Evolutionary conservation across 1,140 invertebrate genomes (phyloP).

Genomic region (Arctopsyche grandis): DNA sequence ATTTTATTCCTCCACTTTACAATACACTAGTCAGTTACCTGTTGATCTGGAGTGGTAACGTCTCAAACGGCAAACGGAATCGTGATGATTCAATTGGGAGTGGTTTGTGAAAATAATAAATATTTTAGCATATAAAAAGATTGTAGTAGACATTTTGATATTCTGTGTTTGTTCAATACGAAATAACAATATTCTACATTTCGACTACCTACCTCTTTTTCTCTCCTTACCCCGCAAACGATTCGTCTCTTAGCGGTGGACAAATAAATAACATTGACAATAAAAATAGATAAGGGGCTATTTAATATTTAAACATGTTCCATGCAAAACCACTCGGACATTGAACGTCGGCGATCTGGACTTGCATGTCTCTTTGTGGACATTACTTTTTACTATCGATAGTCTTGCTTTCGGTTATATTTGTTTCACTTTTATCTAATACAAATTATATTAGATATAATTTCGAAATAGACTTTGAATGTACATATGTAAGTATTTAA

Average conservation of each 20-base stretch:
- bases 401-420: background rate
- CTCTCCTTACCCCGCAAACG: background rate
- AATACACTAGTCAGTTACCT: too few relatives aligned
- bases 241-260: background rate
- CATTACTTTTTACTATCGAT: background rate
- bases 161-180: too few relatives aligned
- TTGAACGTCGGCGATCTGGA: background rate
- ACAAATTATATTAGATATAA: too few relatives aligned
- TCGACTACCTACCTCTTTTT: background rate
- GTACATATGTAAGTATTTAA: too few relatives aligned
- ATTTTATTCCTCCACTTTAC: too few relatives aligned
- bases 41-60: too few relatives aligned
- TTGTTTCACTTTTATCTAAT: too few relatives aligned
- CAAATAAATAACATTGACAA: conserved; percentile 47
- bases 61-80: too few relatives aligned
- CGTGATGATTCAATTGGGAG: background rate
- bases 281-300: conserved; percentile 44
- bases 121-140: background rate
- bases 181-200: background rate
- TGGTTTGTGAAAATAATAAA: background rate
- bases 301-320: conserved; percentile 34
- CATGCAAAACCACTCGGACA: conserved; percentile 2
- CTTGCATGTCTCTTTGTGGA: conserved; percentile 13
- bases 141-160: background rate
- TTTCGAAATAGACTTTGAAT: too few relatives aligned